Evolutionary conservation across 2,113 vertebrate species (phyloP).

Genomic region (Agapornis roseicollis): DNA sequence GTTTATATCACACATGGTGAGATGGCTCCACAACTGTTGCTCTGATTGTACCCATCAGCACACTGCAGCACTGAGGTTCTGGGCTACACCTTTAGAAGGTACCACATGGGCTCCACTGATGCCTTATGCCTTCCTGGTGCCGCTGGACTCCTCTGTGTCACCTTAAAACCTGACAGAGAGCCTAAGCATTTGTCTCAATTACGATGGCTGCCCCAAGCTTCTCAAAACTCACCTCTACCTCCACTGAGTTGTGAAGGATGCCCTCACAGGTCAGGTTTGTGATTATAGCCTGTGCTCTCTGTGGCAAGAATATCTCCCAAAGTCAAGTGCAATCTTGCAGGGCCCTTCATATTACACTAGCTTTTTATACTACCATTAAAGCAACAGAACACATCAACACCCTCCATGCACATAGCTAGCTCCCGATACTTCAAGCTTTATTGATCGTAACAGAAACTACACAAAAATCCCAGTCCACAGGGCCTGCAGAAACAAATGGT

Average conservation of each 20-base stretch:
- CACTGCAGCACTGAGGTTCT: background rate
- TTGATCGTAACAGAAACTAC: background rate
- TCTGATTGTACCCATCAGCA: background rate
- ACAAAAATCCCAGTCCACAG: background rate
- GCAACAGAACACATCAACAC: background rate
- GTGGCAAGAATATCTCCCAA: background rate
- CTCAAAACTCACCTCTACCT: background rate
- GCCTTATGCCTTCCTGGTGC: background rate
- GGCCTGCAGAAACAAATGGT: background rate
- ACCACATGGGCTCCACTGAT: background rate
- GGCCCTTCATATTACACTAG: background rate
- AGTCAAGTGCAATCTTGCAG: background rate
- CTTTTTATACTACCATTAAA: background rate
- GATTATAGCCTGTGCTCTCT: background rate
- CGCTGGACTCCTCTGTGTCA: background rate
- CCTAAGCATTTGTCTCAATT: background rate
- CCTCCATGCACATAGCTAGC: background rate
- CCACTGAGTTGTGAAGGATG: conserved; percentile 20
- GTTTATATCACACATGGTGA: background rate
- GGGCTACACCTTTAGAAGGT: background rate
- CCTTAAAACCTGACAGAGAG: background rate
- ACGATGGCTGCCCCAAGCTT: background rate
- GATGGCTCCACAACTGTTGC: background rate
- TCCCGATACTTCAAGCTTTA: background rate
- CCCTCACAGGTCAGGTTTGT: background rate